phyloP scores from a whole-genome alignment of 1,140 invertebrate species.

The Cotesia typhae region DNA sequence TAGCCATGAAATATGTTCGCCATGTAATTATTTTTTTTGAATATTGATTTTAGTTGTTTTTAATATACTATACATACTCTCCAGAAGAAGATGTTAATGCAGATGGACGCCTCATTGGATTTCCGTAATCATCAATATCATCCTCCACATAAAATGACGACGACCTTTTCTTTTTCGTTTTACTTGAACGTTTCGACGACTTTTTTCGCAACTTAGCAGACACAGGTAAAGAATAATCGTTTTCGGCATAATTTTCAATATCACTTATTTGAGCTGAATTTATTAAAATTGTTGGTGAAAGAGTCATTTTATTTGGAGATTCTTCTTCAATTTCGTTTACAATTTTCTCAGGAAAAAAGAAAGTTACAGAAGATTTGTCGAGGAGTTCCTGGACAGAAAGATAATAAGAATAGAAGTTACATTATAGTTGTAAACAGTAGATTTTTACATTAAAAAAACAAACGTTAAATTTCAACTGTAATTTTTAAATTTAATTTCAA shows the following conservation, averaged over 20 bases:
- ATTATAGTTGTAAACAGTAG: neutral
- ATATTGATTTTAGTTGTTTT: neutral
- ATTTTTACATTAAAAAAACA: neutral
- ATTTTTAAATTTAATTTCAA: too few species aligned
- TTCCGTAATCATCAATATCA: slow-evolving; percentile 62
- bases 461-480: too few species aligned
- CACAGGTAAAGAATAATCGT: slow-evolving; percentile 82
- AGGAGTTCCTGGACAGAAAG: neutral
- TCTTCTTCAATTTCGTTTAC: neutral
- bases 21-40: neutral
- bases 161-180: slow-evolving; percentile 70
- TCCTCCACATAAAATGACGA: slow-evolving; percentile 75
- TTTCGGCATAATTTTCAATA: slow-evolving; percentile 73
- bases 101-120: slow-evolving; percentile 74
- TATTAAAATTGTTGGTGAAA: slow-evolving; percentile 34
- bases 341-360: neutral
- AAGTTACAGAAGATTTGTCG: neutral
- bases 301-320: slow-evolving; percentile 26
- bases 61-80: slow-evolving; percentile 72
- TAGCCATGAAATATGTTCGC: slow-evolving; percentile 67
- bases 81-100: slow-evolving; percentile 85
- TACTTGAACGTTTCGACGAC: slow-evolving; percentile 71
- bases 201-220: slow-evolving; percentile 81
- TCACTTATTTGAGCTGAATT: slow-evolving; percentile 27
- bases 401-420: neutral